These are phyloP conservation scores for Syngnathus acus DNA, from an alignment of 2,797 vertebrate genomes.

Conservation along the genomic window DNA sequence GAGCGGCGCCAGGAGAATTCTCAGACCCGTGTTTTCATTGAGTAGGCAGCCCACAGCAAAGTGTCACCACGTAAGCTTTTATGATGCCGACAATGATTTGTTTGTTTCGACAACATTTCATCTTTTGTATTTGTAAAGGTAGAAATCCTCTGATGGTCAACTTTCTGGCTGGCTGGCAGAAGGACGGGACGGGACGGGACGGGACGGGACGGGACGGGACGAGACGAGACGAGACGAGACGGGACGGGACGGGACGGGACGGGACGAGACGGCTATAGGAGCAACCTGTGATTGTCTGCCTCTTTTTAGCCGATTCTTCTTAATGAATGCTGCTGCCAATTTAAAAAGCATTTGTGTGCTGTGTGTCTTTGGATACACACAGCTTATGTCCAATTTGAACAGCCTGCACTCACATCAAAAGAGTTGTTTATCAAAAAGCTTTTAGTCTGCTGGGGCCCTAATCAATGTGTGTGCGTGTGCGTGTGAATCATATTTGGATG, in stretches of 20 bases:
- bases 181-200: too few species aligned
- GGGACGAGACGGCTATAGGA: too few species aligned
- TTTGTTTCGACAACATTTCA: too few species aligned
- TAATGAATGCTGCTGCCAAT: background rate
- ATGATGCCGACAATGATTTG: too few species aligned
- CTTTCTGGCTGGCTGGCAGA: too few species aligned
- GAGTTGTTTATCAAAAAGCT: conserved; percentile 71
- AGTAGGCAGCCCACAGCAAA: too few species aligned
- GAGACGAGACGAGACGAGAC: too few species aligned
- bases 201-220: too few species aligned
- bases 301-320: background rate
- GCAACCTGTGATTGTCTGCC: background rate
- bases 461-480: conserved; percentile 7
- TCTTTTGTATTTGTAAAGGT: background rate
- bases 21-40: too few species aligned
- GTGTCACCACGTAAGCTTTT: too few species aligned
- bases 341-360: background rate
- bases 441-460: conserved; percentile 41
- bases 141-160: background rate
- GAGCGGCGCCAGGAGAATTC: background rate
- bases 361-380: background rate
- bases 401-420: conserved; percentile 51
- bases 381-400: background rate
- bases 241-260: too few species aligned
- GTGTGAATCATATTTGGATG: conserved; percentile 14